Evolutionary conservation across 2,797 vertebrate species (phyloP).

Genomic region (Mus caroli): DNA sequence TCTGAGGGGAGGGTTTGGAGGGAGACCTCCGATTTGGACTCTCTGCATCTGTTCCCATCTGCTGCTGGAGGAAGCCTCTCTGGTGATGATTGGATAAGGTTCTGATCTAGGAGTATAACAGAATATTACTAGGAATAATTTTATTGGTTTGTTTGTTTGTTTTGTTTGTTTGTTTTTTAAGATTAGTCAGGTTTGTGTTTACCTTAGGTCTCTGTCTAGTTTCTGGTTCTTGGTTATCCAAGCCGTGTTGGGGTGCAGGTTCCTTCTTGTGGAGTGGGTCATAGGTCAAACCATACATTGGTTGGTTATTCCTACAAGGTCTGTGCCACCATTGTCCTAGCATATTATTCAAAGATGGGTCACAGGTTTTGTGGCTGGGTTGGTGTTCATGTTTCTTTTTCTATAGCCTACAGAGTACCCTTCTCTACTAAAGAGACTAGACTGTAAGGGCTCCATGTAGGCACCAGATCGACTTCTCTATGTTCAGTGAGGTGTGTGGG

Average conservation of each 20-base stretch:
- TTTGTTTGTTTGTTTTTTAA: not conserved
- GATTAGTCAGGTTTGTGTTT: not conserved
- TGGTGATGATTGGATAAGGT: not conserved
- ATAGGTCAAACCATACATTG: not conserved
- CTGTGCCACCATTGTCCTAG: not conserved
- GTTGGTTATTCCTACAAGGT: not conserved
- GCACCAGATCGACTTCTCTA: not conserved
- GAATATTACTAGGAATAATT: not conserved
- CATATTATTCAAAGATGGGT: too few relatives aligned
- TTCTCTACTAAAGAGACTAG: not conserved
- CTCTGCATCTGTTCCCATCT: not conserved
- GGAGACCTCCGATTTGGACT: not conserved
- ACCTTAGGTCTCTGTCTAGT: not conserved
- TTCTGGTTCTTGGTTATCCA: not conserved
- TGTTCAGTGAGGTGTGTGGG: not conserved
- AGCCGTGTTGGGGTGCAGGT: not conserved
- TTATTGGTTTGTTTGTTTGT: not conserved
- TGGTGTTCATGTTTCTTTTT: not conserved
- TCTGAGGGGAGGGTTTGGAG: not conserved
- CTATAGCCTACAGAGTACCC: not conserved
- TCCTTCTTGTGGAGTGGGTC: not conserved
- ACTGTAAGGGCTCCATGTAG: not conserved
- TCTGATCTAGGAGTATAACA: not conserved
- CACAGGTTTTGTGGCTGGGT: not conserved
- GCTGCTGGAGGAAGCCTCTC: rapidly evolving